These are phyloP conservation scores for Pogona vitticeps DNA, from an alignment of 2,113 vertebrate species.

Conservation along the genomic window DNA sequence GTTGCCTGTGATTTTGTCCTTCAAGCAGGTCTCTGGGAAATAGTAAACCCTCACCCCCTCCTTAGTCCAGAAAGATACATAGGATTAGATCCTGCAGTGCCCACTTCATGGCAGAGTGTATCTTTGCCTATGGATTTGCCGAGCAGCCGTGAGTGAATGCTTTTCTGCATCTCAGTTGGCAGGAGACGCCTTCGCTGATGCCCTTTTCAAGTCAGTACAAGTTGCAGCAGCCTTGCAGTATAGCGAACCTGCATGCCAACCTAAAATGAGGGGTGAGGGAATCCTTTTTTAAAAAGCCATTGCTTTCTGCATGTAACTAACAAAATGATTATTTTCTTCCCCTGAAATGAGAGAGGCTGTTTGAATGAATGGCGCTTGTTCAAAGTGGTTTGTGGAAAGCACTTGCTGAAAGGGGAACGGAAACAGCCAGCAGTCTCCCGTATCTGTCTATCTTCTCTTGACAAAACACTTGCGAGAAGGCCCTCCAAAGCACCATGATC, in stretches of 20 bases:
- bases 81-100: no score
- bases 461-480: background rate
- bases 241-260: background rate
- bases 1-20: no score
- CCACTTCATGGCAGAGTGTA: no score
- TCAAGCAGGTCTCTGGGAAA: no score
- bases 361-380: background rate
- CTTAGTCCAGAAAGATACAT: no score
- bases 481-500: background rate
- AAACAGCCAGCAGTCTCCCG: background rate
- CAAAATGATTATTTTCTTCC: background rate
- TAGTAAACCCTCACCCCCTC: no score
- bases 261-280: background rate
- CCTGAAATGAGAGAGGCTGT: background rate
- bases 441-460: no score
- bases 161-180: background rate
- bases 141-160: no score
- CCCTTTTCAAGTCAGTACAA: background rate
- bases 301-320: background rate
- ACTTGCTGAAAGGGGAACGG: background rate
- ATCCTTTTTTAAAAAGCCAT: background rate
- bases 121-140: background rate
- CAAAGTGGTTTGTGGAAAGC: background rate
- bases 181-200: background rate
- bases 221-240: no score